Conservation (phyloP, 2,888 invertebrate genomes). For the Galeruca laticollis region DNA sequence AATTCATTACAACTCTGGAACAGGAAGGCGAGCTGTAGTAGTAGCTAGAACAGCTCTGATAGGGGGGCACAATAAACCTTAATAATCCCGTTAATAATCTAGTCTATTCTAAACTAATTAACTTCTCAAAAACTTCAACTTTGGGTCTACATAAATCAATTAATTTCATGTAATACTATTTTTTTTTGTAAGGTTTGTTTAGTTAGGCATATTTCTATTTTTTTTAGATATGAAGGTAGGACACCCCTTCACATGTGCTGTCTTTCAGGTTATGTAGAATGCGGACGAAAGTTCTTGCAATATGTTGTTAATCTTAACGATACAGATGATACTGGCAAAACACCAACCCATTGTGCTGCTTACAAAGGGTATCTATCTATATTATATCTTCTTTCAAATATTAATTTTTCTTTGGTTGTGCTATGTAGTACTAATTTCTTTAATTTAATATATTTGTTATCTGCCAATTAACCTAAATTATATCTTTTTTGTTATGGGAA, state of each 20-base stretch:
- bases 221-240: constrained; percentile 68
- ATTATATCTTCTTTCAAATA: background rate
- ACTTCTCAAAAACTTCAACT: too few relatives aligned
- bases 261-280: constrained; percentile 73
- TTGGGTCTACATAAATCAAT: too few relatives aligned
- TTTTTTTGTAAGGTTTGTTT: background rate
- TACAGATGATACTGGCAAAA: constrained; percentile 71
- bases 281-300: constrained; percentile 71
- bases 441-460: background rate
- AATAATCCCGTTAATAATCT: too few relatives aligned
- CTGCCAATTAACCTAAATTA: background rate
- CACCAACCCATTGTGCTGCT: constrained; percentile 74
- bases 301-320: constrained; percentile 70
- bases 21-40: too few relatives aligned
- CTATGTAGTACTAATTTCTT: background rate
- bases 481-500: too few relatives aligned
- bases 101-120: too few relatives aligned
- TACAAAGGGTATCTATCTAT: constrained; percentile 69
- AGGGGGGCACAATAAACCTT: too few relatives aligned
- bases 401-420: background rate
- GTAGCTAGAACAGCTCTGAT: too few relatives aligned
- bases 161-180: too few relatives aligned
- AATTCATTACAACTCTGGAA: too few relatives aligned
- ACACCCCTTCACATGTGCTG: constrained; percentile 75
- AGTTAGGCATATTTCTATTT: background rate